Conservation (phyloP, 2,888 invertebrate species). For the Tachina fera region DNA sequence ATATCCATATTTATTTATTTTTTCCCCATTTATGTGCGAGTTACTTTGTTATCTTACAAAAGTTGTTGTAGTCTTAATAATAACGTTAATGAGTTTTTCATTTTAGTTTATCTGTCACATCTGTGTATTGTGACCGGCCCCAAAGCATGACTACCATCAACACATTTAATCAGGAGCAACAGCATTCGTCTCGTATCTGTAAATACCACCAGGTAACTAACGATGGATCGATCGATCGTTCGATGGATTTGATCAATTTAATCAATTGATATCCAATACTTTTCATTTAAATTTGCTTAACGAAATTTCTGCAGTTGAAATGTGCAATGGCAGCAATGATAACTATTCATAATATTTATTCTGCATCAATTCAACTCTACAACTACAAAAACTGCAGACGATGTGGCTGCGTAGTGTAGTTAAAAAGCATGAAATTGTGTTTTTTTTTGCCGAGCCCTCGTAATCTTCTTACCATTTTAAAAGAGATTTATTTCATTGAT, state of each 20-base stretch:
- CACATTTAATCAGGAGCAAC: conserved; percentile 29
- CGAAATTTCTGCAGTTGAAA: neutral
- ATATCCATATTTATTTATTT: neutral
- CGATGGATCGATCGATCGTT: conserved; percentile 64
- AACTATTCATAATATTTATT: conserved; percentile 3
- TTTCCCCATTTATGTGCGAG: conserved; percentile 25
- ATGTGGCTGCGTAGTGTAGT: conserved; percentile 40
- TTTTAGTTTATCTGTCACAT: conserved; percentile 54
- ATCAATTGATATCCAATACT: conserved; percentile 60
- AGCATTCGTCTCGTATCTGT: conserved; percentile 39
- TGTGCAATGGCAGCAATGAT: neutral
- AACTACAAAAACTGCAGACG: conserved; percentile 1
- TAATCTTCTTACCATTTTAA: conserved; percentile 65
- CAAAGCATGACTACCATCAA: conserved; percentile 41
- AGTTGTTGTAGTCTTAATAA: conserved; percentile 77
- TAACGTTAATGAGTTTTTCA: conserved; percentile 77
- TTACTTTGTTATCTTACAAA: conserved; percentile 73
- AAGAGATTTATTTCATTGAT: conserved; percentile 70
- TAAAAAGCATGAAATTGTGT: conserved; percentile 66
- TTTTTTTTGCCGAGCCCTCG: conserved; percentile 21
- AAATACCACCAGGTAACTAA: conserved; percentile 63
- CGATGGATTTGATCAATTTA: conserved; percentile 70
- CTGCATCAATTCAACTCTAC: neutral
- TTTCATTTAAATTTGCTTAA: conserved; percentile 15
- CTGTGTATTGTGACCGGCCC: conserved; percentile 28